phyloP scores from a whole-genome alignment of 2,797 vertebrate genomes.

The Gobionotothen gibberifrons region DNA sequence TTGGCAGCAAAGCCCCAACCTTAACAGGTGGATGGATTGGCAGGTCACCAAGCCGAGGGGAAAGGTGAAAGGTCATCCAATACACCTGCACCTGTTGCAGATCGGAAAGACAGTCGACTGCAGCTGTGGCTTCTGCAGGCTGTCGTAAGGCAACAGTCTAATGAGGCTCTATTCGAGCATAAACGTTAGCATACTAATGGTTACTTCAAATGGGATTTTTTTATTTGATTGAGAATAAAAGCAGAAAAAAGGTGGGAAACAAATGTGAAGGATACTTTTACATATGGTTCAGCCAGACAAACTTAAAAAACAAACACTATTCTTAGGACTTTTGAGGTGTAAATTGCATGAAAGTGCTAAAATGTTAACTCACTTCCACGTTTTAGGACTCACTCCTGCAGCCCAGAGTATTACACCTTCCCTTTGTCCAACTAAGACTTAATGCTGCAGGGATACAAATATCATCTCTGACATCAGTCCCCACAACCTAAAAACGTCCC shows the following conservation, averaged over 20 bases:
- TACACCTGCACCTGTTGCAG: constrained; percentile 67
- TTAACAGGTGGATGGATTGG: constrained; percentile 66
- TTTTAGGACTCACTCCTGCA: no score
- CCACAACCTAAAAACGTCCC: neutral
- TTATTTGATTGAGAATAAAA: no score
- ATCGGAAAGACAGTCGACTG: constrained; percentile 51
- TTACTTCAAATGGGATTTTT: no score
- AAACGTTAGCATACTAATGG: no score
- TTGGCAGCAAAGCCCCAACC: constrained; percentile 24
- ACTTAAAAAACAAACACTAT: no score
- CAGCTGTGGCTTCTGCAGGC: constrained; percentile 58
- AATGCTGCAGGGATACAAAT: constrained; percentile 19
- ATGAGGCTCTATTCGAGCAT: no score
- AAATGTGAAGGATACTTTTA: no score
- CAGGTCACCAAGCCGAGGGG: constrained; percentile 42
- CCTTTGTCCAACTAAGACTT: constrained; percentile 27
- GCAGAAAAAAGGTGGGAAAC: no score
- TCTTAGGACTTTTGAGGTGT: no score
- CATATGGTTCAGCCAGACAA: no score
- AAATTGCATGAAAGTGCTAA: no score
- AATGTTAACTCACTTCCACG: no score
- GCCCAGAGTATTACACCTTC: constrained; percentile 24
- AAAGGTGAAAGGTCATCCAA: constrained; percentile 65
- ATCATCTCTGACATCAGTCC: constrained; percentile 7
- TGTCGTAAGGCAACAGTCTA: constrained; percentile 22